Conservation (phyloP, 2,888 invertebrate species). For the Strigamia crassipes region DNA sequence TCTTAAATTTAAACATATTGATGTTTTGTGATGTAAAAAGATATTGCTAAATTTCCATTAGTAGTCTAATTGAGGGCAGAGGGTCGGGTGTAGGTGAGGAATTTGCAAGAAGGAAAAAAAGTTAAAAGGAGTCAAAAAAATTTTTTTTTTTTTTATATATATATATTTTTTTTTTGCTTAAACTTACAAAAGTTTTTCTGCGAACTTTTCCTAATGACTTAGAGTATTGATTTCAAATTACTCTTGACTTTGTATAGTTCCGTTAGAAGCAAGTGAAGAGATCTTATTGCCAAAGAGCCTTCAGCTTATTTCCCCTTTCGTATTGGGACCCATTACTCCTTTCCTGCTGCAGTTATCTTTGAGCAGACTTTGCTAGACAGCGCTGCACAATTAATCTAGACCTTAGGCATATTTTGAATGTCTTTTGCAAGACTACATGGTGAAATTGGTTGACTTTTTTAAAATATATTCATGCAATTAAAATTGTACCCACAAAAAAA, state of each 20-base stretch:
- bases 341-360: constrained; percentile 10
- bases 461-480: not conserved
- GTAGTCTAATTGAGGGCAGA: not conserved
- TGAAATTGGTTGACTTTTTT: not conserved
- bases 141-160: not conserved
- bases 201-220: constrained; percentile 2
- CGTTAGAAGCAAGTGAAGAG: constrained; percentile 10
- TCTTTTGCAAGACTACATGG: constrained; percentile 7
- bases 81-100: not conserved
- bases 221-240: constrained; percentile 4
- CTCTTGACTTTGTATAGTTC: constrained; percentile 10
- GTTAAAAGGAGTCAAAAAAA: not conserved
- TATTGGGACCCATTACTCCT: constrained; percentile 10
- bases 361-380: constrained; percentile 4
- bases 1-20: too few species aligned
- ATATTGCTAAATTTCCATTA: not conserved
- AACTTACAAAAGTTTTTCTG: not conserved
- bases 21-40: not conserved
- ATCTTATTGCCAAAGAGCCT: constrained; percentile 10
- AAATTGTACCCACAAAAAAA: not conserved
- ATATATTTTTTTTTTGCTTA: not conserved
- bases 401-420: not conserved
- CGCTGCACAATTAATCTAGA: not conserved
- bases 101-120: not conserved
- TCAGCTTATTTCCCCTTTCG: constrained; percentile 10